Evolutionary conservation across 1,140 invertebrate species (phyloP).

Genomic region (Drosophila orosa): DNA sequence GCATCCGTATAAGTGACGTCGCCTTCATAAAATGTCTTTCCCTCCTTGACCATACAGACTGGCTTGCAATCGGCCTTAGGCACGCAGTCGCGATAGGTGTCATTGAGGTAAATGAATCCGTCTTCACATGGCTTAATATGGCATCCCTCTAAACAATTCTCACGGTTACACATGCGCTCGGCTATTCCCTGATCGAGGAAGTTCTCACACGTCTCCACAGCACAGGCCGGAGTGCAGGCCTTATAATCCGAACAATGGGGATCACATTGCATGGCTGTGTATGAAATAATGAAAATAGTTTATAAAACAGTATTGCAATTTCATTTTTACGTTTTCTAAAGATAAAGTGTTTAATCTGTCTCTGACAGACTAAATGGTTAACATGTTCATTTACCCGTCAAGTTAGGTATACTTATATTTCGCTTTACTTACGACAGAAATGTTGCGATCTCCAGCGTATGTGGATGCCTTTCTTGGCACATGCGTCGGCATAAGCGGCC

Average conservation of each 20-base stretch:
- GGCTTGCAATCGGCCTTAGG: conserved; percentile 89
- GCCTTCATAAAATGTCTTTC: conserved; percentile 89
- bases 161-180: conserved; percentile 88
- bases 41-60: conserved; percentile 88
- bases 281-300: not conserved
- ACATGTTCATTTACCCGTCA: not conserved
- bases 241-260: conserved; percentile 91
- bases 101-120: conserved; percentile 89
- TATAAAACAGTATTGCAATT: not conserved
- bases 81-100: conserved; percentile 89
- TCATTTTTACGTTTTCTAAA: no score
- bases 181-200: conserved; percentile 86
- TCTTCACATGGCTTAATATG: conserved; percentile 88
- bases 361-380: not conserved
- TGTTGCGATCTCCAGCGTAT: conserved; percentile 92
- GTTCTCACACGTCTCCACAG: conserved; percentile 93
- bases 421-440: conserved; percentile 90
- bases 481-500: conserved; percentile 93
- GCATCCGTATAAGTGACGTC: conserved; percentile 90
- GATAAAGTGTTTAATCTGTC: no score
- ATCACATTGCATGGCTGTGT: conserved; percentile 93
- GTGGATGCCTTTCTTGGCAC: conserved; percentile 88
- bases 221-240: conserved; percentile 92
- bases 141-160: conserved; percentile 91
- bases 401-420: not conserved